These are phyloP conservation scores for Brachypteracias leptosomus DNA, from an alignment of 2,113 vertebrate genomes.

Conservation along the genomic window DNA sequence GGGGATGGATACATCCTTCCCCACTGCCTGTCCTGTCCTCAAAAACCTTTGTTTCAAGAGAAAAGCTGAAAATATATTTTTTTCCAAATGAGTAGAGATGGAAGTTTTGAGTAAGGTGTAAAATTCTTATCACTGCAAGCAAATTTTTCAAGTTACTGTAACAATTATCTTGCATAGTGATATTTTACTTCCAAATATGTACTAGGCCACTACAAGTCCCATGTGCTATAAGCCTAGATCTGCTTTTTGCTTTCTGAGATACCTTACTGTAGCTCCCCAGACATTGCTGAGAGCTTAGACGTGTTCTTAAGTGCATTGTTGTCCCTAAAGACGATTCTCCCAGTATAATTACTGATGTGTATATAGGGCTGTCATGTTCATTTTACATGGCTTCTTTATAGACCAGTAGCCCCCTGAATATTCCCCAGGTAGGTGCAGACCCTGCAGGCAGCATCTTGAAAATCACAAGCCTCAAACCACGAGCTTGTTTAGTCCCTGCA, in stretches of 20 bases:
- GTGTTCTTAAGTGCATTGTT: neutral
- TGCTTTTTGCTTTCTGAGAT: neutral
- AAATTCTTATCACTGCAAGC: neutral
- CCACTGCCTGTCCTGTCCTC: neutral
- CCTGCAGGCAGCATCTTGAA: neutral
- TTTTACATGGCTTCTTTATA: neutral
- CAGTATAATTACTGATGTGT: neutral
- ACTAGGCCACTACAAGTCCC: neutral
- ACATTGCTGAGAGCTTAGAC: neutral
- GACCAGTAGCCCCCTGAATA: neutral
- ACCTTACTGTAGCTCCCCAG: neutral
- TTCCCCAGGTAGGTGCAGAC: neutral
- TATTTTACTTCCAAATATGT: neutral
- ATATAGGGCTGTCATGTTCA: neutral
- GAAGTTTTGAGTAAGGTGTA: neutral
- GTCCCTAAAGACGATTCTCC: neutral
- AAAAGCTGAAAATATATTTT: neutral
- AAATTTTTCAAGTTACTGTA: neutral
- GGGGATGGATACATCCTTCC: neutral
- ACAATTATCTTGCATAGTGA: neutral
- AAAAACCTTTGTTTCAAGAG: neutral
- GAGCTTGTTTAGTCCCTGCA: neutral
- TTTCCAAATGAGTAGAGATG: neutral
- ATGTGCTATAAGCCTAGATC: neutral
- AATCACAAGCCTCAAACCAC: neutral